These are phyloP conservation scores for Cebus imitator DNA, from an alignment of 2,113 vertebrate genomes.

Conservation along the genomic window DNA sequence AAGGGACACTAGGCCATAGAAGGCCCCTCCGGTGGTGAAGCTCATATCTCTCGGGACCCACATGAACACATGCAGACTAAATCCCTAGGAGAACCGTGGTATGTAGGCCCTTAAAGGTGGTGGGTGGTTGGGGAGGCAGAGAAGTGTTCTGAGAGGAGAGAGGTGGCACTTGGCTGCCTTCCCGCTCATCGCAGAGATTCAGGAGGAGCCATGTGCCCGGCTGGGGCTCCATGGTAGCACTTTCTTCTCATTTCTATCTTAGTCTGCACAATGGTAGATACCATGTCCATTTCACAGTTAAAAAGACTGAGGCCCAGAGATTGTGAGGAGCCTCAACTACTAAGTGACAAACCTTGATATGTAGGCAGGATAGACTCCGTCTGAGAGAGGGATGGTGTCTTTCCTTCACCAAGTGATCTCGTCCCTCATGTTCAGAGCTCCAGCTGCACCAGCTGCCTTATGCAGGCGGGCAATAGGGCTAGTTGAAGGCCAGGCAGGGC, in stretches of 20 bases:
- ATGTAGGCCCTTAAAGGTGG: background rate
- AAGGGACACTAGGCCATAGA: no score
- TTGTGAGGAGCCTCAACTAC: background rate
- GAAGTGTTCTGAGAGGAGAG: background rate
- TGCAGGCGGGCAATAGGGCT: no score
- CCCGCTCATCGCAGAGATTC: background rate
- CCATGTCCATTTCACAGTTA: background rate
- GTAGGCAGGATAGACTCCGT: background rate
- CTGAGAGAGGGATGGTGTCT: background rate
- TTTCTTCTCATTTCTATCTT: background rate
- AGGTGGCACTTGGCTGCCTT: background rate
- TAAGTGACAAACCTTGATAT: background rate
- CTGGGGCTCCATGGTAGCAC: background rate
- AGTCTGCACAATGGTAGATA: background rate
- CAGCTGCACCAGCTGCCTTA: no score
- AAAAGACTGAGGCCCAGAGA: background rate
- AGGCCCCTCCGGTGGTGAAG: background rate
- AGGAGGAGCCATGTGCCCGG: rapidly evolving
- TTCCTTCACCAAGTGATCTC: background rate
- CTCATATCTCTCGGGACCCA: background rate
- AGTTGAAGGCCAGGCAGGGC: no score
- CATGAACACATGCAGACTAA: background rate
- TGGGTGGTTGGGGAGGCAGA: background rate
- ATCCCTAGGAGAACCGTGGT: background rate
- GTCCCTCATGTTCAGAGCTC: no score